Conservation (phyloP, 2,113 vertebrate species). For the Glaucidium brasilianum region DNA sequence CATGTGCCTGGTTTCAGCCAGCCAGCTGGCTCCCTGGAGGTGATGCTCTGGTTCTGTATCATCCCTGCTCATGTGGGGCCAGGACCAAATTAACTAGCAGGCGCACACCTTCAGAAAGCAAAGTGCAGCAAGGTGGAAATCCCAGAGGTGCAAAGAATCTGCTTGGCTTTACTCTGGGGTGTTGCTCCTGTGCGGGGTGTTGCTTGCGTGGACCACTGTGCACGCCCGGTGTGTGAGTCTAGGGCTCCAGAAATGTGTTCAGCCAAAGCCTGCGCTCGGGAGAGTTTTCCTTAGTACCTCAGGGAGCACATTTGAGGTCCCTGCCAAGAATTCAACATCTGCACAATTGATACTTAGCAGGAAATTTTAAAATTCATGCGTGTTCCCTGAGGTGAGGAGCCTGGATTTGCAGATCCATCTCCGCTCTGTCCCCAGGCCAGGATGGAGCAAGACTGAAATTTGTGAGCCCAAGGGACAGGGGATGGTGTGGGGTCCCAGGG, state of each 20-base stretch:
- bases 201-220: accelerated
- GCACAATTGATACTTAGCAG: conserved; percentile 15
- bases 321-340: conserved; percentile 45
- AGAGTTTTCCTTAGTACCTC: background rate
- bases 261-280: background rate
- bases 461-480: accelerated
- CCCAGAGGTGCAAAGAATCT: accelerated
- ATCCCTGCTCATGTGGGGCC: background rate
- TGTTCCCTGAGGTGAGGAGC: background rate
- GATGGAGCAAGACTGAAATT: background rate
- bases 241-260: background rate
- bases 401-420: background rate
- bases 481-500: accelerated
- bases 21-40: background rate
- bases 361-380: background rate
- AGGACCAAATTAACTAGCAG: background rate
- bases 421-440: background rate
- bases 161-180: background rate
- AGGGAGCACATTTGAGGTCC: background rate
- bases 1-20: background rate
- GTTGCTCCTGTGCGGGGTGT: accelerated
- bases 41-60: background rate
- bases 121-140: background rate
- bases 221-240: background rate
- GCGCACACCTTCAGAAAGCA: background rate